Evolutionary conservation across 2,888 invertebrate genomes (phyloP), one percentile per base, ranked within the genome.

Genomic region (Smittia aterrima): DNA sequence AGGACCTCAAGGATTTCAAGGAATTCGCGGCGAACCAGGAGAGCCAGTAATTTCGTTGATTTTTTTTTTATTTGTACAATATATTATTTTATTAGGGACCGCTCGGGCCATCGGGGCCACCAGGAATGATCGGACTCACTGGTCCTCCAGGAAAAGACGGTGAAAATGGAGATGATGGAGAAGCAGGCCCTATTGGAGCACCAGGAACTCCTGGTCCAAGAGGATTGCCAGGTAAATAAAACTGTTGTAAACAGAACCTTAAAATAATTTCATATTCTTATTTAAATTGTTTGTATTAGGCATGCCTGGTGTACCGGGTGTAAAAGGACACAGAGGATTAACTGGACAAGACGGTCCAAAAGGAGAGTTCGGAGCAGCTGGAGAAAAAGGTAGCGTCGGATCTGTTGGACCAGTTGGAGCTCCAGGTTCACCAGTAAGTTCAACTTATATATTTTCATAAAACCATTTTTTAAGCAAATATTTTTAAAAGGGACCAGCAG

Each of bases 241-340:
- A n/a, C 11, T 0, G 2, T 47, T n/a, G n/a, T 18, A 93, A 7
- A 80, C 79, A 75, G 80, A 4, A 20, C 74, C 7, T 3, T 54
- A 1, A 54, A n/a, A 25, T 38, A 13, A 38, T 27, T 38, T 73
- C 20, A 24, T 11, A n/a, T 11, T 47, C 11, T n/a, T 16, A 47
- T n/a, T 16, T 47, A 53, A 16, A 24, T 62, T 24, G n/a, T 25
- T 16, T 16, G 0, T 18, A 13, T 85, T 89, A 1, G 89, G 93
- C 27, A 85, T 91, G 82, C 92, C 92, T 0, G 93, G 93, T 0
- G 83, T 93, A 3, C 92, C 92, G 1, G 95, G 95, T 1, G 81
- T 88, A 0, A 94, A 94, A 82, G 94, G 94, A 0, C 93, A 94
- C 80, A 86, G 92, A 68, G 94, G 94, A 1, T 92, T 89, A 78